Evolutionary conservation across 2,797 vertebrate species (phyloP), one percentile per base, ranked within the genome.

Genomic region (Trematomus bernacchii): DNA sequence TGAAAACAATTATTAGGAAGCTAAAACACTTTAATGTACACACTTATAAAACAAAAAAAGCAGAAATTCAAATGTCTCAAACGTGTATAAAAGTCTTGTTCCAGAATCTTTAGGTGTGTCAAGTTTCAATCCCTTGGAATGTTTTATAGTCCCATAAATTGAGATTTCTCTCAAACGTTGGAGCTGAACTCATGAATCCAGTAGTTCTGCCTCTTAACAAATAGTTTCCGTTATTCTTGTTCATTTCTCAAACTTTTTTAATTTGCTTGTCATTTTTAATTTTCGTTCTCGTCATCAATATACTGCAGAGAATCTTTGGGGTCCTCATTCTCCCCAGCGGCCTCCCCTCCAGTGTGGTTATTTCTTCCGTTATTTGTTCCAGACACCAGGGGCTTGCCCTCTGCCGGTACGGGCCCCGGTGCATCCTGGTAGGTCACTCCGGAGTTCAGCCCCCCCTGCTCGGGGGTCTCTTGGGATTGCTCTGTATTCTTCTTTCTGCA

Each of bases 241-340:
- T 67, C 12, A 59, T 68, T 21, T 42, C 10, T 79, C 16, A 48
- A n/a, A 52, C n/a, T 43, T 42, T 0, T 19, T 9, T 13, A 44
- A 42, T 10, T 12, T 13, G 12, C 4, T 10, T 1, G 13, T 2
- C 5, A 16, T 50, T 50, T 51, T 90, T 62, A 93, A 5, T 87
- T 91, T 52, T 87, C 81, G 0, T 88, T 92, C 59, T 94, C 90
- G 0, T 94, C 90, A 16, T 86, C 82, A 3, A 87, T 91, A 44
- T 37, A 80, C 69, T 84, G 87, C 57, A 88, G 46, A 40, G 79
- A 73, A 21, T 60, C 48, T 4, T 15, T 54, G 8, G 71, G 53
- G 16, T 43, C n/a, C 10, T 42, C 37, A 1, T 52, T 71, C 21
- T 54, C 76, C 10, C 43, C 76, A 11, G 48, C 58, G 0, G 15